phyloP scores from a whole-genome alignment of 2,113 vertebrate genomes.

The Pimephales promelas region DNA sequence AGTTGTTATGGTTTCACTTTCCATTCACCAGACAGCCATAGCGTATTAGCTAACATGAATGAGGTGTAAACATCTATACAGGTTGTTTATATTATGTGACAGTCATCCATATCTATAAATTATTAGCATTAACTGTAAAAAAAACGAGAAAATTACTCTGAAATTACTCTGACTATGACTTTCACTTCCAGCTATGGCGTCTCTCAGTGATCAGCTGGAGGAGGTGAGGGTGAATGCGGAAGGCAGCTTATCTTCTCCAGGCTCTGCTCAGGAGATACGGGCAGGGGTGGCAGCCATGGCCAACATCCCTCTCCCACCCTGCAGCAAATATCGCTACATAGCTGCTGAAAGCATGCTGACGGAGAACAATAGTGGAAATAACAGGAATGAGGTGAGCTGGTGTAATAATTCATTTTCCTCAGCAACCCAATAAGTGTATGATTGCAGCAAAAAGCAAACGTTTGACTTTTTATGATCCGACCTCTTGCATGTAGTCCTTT shows the following conservation, averaged over 20 bases:
- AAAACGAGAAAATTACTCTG: neutral
- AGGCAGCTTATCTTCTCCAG: constrained; percentile 67
- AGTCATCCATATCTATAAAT: neutral
- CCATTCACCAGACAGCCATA: neutral
- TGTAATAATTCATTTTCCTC: neutral
- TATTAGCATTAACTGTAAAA: neutral
- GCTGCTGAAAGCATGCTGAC: constrained; percentile 73
- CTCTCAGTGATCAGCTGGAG: constrained; percentile 71
- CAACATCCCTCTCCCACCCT: constrained; percentile 71
- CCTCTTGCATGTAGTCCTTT: neutral
- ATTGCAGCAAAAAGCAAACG: neutral
- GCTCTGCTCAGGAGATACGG: constrained; percentile 69
- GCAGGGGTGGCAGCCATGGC: constrained; percentile 68
- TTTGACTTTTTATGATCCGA: neutral
- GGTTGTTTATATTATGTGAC: neutral
- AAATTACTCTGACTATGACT: too few species aligned
- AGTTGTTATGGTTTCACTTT: constrained; percentile 47
- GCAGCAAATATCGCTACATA: constrained; percentile 73
- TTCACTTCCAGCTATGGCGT: constrained; percentile 63
- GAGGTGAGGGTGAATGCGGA: constrained; percentile 68
- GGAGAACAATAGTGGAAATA: constrained; percentile 69
- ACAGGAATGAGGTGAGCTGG: constrained; percentile 70
- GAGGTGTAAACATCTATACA: neutral
- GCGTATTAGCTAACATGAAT: neutral
- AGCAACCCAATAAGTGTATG: neutral